phyloP scores from a whole-genome alignment of 1,140 invertebrate species.

The Drosophila carrolli region DNA sequence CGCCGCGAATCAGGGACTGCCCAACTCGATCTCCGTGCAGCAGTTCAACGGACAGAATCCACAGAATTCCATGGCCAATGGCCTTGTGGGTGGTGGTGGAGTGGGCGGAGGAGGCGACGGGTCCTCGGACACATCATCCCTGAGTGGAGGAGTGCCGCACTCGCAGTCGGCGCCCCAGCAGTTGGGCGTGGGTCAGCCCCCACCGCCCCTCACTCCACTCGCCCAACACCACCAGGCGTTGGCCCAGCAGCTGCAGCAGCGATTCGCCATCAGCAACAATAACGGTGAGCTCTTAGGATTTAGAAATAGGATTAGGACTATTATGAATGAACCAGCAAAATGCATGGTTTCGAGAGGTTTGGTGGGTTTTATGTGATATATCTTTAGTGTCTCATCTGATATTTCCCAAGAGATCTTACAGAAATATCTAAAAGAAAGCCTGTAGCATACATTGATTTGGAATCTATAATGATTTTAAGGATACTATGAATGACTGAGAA shows the following conservation, averaged over 20 bases:
- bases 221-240: conserved; percentile 84
- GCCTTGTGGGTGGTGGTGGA: conserved; percentile 58
- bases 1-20: conserved; percentile 52
- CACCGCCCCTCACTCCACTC: conserved; percentile 73
- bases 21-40: conserved; percentile 83
- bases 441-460: too few species aligned
- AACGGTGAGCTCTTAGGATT: conserved; percentile 71
- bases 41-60: conserved; percentile 76
- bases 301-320: neutral
- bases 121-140: conserved; percentile 84
- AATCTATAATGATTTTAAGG: too few species aligned
- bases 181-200: conserved; percentile 70
- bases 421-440: too few species aligned
- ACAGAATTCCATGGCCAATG: conserved; percentile 75
- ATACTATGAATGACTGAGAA: too few species aligned
- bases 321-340: neutral
- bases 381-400: too few species aligned
- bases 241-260: conserved; percentile 83
- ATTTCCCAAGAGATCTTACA: too few species aligned
- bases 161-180: conserved; percentile 82
- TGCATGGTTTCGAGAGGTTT: too few species aligned
- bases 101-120: conserved; percentile 79
- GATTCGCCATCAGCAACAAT: conserved; percentile 84
- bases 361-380: too few species aligned
- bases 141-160: conserved; percentile 76